Percentiles rank a stretch among this genome's conserved stretches.
These are phyloP conservation scores for Perognathus longimembris DNA, from an alignment of 2,113 vertebrate species.

Conservation along the genomic window DNA sequence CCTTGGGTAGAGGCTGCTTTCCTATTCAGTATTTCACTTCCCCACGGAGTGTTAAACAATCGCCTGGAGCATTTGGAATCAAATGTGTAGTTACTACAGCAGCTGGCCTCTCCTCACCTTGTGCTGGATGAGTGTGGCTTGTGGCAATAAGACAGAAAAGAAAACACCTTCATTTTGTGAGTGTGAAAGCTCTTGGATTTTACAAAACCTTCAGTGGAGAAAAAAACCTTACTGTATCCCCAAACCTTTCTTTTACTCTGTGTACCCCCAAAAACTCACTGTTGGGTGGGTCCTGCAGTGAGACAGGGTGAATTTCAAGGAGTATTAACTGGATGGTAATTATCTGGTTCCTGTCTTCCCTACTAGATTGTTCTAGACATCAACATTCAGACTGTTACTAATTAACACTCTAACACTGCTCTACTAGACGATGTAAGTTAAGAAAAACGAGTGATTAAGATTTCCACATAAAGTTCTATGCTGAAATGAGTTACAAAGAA, in stretches of 20 bases:
- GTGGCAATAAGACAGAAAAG: background rate
- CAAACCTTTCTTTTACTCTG: slow-evolving; percentile 55
- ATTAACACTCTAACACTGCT: slow-evolving; percentile 76
- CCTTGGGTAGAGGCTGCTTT: background rate
- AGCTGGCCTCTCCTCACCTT: background rate
- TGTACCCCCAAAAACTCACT: slow-evolving; percentile 56
- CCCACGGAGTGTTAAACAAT: slow-evolving; percentile 15
- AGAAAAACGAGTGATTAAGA: slow-evolving; percentile 72
- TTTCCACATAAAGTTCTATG: slow-evolving; percentile 58
- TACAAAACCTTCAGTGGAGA: slow-evolving; percentile 38
- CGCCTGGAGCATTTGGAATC: slow-evolving; percentile 69
- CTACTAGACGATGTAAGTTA: slow-evolving; percentile 67
- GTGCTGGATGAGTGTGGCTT: slow-evolving; percentile 29
- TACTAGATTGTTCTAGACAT: slow-evolving; percentile 67
- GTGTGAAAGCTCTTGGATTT: slow-evolving; percentile 67
- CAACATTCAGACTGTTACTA: slow-evolving; percentile 61
- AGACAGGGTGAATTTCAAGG: slow-evolving; percentile 77
- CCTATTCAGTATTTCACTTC: background rate
- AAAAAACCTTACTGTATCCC: background rate
- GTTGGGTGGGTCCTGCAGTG: slow-evolving; percentile 59
- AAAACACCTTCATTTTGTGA: slow-evolving; percentile 14
- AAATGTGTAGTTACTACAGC: slow-evolving; percentile 52
- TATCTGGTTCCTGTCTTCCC: slow-evolving; percentile 72
- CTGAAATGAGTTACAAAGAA: slow-evolving; percentile 39
- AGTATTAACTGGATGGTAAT: slow-evolving; percentile 80